phyloP scores from a whole-genome alignment of 1,140 invertebrate species.

The Drosophila oshimai region DNA sequence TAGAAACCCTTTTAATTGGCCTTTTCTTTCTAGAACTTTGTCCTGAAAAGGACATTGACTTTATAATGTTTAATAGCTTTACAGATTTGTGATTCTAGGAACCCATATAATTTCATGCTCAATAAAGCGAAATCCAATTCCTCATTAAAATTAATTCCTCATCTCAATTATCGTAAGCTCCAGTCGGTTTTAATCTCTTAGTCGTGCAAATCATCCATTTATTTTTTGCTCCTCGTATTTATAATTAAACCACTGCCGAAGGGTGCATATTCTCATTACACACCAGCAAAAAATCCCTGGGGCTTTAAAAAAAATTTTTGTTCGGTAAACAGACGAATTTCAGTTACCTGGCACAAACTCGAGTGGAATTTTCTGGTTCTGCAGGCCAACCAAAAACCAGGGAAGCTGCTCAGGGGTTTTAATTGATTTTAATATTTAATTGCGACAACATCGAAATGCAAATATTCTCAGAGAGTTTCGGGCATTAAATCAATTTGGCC shows the following conservation, averaged over 20 bases:
- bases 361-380: no score
- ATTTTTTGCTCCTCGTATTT: conserved; percentile 36
- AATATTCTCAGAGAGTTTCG: conserved; percentile 45
- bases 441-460: conserved; percentile 61
- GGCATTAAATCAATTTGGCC: conserved; percentile 61
- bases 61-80: no score
- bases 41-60: no score
- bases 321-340: conserved; percentile 10
- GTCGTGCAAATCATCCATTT: background rate
- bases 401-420: conserved; percentile 32
- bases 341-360: conserved; percentile 6
- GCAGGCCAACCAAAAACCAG: background rate
- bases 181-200: conserved; percentile 15
- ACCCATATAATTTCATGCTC: conserved; percentile 9
- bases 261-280: conserved; percentile 48
- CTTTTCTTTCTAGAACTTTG: no score
- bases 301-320: conserved; percentile 11
- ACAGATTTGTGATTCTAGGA: background rate
- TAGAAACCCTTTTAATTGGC: no score
- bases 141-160: conserved; percentile 24
- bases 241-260: conserved; percentile 52
- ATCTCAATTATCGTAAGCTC: conserved; percentile 12
- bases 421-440: conserved; percentile 81
- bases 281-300: conserved; percentile 12
- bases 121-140: background rate